Evolutionary conservation across 2,113 vertebrate genomes (phyloP), one percentile per base, ranked within the genome.

Genomic region (Neopipo cinnamomea): DNA sequence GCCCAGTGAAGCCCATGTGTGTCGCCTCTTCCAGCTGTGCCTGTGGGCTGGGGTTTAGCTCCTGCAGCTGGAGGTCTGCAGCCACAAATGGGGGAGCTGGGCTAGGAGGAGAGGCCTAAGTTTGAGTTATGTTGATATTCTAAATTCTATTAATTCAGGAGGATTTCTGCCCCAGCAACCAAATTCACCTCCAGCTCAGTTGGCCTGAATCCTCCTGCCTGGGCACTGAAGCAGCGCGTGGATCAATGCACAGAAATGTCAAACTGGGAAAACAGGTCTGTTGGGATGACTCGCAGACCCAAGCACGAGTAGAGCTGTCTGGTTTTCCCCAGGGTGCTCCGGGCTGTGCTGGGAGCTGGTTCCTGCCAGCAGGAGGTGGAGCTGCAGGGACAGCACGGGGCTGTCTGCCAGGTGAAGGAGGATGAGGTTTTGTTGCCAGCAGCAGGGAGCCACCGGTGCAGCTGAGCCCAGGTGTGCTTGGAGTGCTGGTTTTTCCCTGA

Each of bases 241-340:
- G 70, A 78, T 91, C 46, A 1, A 66, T 1, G 17, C 52, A 14
- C 50, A 82, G 91, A 73, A 79, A 78, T 8, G 20, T 37, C 89
- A 33, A 8, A 92, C 91, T 70, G 93, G 96, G 94, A 70, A 1
- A 96, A 95, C 84, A 46, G 93, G 95, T 95, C 95, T 67, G 89
- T 9, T 66, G 88, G 93, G 91, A 68, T 2, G 0, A 4, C 1
- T 31, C 20, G 56, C 56, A 59, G 56, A 59, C n/a, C 56, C 56
- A 35, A 28, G 91, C 66, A 14, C 1, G 15, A 50, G 23, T 13
- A 58, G 12, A 53, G 92, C 39, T 47, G 76, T 20, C 73, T 63
- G 0, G 5, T 31, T 77, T 65, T 68, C 93, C 73, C 30, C 42
- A 9, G 55, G 66, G 22, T 55, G 61, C 90, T 50, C 56, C 61